Evolutionary conservation across 2,113 vertebrate species (phyloP).

Genomic region (Dolichallabes microphthalmus): DNA sequence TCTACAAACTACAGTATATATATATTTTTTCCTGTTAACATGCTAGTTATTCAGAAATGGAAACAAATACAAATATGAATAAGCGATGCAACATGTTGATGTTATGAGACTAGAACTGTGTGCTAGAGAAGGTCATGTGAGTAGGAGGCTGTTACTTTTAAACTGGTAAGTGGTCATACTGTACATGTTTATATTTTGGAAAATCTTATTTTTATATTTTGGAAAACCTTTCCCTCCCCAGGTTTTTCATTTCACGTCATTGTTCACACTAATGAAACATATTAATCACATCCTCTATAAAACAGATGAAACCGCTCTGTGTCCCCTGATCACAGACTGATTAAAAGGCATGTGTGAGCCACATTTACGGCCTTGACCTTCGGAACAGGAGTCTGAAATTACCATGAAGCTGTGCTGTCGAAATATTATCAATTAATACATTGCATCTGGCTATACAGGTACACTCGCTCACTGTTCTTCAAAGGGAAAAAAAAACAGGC

Average conservation of each 20-base stretch:
- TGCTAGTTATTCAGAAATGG: background rate
- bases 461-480: background rate
- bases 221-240: background rate
- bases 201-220: too few relatives aligned
- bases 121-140: background rate
- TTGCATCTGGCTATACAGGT: background rate
- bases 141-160: background rate
- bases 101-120: background rate
- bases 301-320: constrained; percentile 34
- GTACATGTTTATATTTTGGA: background rate
- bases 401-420: background rate
- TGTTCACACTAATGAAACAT: constrained; percentile 36
- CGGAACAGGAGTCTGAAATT: constrained; percentile 17
- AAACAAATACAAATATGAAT: background rate
- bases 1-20: too few relatives aligned
- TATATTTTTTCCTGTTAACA: too few relatives aligned
- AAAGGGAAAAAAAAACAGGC: background rate
- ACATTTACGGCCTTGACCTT: constrained; percentile 29
- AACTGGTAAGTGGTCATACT: background rate
- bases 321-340: constrained; percentile 5
- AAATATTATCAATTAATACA: constrained; percentile 14
- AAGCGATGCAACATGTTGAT: background rate
- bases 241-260: constrained; percentile 38
- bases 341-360: constrained; percentile 22
- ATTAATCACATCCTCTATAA: constrained; percentile 44